Percentiles rank a stretch among this genome's conserved stretches.
These are phyloP conservation scores for Lichenostomus cassidix DNA, from an alignment of 2,113 vertebrate species.

Conservation along the genomic window DNA sequence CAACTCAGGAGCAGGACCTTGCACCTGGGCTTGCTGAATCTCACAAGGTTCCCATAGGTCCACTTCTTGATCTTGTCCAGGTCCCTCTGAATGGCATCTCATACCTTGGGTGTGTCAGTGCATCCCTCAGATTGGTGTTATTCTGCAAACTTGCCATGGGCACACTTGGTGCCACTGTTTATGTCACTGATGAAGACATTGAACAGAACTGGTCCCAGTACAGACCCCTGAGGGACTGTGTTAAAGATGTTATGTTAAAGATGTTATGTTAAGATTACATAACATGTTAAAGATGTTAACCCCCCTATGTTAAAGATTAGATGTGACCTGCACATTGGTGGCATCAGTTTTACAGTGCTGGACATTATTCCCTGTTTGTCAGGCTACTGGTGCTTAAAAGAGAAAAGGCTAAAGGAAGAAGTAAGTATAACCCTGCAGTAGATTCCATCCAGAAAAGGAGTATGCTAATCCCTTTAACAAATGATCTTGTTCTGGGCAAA, in stretches of 20 bases:
- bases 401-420: not conserved
- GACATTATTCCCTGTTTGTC: not conserved
- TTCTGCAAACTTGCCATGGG: not conserved
- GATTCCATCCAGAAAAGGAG: not conserved
- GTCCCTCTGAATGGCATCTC: not conserved
- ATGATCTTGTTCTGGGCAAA: not conserved
- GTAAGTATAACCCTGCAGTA: not conserved
- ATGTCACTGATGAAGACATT: not conserved
- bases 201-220: not conserved
- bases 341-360: not conserved
- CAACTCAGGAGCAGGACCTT: not conserved
- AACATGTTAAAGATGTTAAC: no score
- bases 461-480: not conserved
- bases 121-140: not conserved
- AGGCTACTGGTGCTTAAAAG: not conserved
- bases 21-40: not conserved
- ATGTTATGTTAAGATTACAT: no score
- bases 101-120: not conserved
- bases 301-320: not conserved
- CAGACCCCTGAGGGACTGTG: not conserved
- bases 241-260: no score
- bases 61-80: not conserved
- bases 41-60: not conserved
- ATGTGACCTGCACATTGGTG: not conserved
- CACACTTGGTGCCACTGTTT: not conserved